Base-by-base conservation (phyloP, 53 echinoderm and acorn worm species). In the Stichopus horrens region DNA sequence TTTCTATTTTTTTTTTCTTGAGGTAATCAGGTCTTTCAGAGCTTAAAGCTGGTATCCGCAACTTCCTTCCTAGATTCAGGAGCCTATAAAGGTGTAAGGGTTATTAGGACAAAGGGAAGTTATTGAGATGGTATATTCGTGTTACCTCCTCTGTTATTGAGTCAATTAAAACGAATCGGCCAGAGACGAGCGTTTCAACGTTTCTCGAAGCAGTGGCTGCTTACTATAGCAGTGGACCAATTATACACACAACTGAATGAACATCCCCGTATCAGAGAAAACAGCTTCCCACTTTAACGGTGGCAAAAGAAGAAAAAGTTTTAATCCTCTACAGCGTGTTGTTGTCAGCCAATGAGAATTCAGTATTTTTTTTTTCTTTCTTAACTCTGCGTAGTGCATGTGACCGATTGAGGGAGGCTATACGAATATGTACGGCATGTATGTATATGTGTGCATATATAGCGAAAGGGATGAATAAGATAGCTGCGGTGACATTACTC, bases 101-200 rank as follows among this genome's bases (percentile, higher is more conserved):
- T 87, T 87, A 87, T 87, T 75, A 75, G 87, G 87, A 87, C 87
- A 87, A 87, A 74, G 75, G 87, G 87, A 87, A 87, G 75, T 87
- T 74, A 75, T 87, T 75, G 81, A 81, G 81, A 81, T 57, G 21
- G 7, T 58, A 81, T 56, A 58, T n/a, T 58, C 81, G 55, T 81
- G 56, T 56, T 81, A 58, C 57, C 56, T 81, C 81, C 57, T 81
- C 81, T 81, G 81, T 81, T 81, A 81, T 81, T 81, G 81, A 81
- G 81, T 81, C 81, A 81, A 81, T 81, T 81, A 81, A 81, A 81
- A 81, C n/a, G 81, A 81, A 57, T 58, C 58, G 7, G 54, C 18
- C 81, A 22, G 21, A 53, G 9, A 71, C 71, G 18, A 71, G 71
- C 37, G 37, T 37, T 37, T 37, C 37, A 37, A 37, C 37, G 37